Evolutionary conservation across 2,797 vertebrate genomes (phyloP), one percentile per base, ranked within the genome.

Genomic region (Dermochelys coriacea): DNA sequence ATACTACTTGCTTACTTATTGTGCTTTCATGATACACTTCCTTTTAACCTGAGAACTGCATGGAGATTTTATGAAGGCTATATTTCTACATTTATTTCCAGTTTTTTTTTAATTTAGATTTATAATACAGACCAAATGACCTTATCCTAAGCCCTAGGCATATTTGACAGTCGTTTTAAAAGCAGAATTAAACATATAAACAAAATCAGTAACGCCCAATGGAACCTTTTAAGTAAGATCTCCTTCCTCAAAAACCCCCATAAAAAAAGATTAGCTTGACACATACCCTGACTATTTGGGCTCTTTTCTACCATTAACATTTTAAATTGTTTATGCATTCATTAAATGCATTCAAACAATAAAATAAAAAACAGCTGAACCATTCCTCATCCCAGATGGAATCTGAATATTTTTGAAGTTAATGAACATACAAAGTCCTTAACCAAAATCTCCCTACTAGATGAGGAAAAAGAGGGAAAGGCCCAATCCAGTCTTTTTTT

Each of bases 61-160:
- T 47, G 16, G 71, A 68, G 47, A 59, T 77, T 83, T 23, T 86
- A 41, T 45, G 21, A 83, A 92, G 94, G 54, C 50, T 86, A 19
- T 57, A 77, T 86, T 93, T 93, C 55, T 41, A 89, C 31, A 88
- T 92, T n/a, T 86, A 27, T n/a, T 23, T 91, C 52, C 83, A 15
- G 9, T 37, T 41, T 61, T 61, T 61, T 57, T 59, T 34, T 34
- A 34, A 23, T 71, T 23, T 31, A 59, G 37, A 71, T 71, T 21
- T 25, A 41, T 45, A 84, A 57, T 8, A 84, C 79, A 84, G 55
- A 11, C 6, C 85, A 87, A 91, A 82, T 86, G 12, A n/a, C 14
- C n/a, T 41, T 3, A 80, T 84, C 54, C 74, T 21, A 84, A 71
- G 14, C 85, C 88, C 34, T 54, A 5, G 45, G 2, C 5, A 10